phyloP scores from a whole-genome alignment of 2,797 vertebrate genomes.

The Lepilemur septentrionalis region DNA sequence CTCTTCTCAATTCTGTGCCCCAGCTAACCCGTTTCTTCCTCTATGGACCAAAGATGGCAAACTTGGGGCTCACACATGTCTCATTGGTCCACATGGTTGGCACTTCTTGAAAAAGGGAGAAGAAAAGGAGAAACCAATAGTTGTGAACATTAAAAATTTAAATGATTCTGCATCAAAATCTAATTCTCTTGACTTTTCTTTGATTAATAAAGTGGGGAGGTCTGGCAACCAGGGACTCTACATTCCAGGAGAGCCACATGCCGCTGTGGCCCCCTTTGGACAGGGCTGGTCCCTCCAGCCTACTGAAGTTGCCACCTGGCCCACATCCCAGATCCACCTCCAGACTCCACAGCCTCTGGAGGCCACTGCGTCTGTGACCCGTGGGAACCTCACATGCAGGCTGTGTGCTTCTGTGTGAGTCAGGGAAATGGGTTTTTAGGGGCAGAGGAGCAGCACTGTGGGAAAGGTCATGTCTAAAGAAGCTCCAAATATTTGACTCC shows the following conservation, averaged over 20 bases:
- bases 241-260: neutral
- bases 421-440: neutral
- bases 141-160: neutral
- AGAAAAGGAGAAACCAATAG: neutral
- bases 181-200: neutral
- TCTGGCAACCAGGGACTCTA: neutral
- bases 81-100: neutral
- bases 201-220: neutral
- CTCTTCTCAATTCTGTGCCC: neutral
- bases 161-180: neutral
- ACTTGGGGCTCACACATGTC: neutral
- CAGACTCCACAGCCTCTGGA: neutral
- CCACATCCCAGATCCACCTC: no score
- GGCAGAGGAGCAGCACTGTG: neutral
- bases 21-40: neutral
- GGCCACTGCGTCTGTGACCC: neutral
- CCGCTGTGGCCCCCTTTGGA: neutral
- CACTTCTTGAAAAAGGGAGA: neutral
- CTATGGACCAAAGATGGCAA: neutral
- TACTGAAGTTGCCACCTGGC: neutral
- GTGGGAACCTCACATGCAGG: neutral
- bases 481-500: neutral
- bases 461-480: neutral
- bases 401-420: neutral
- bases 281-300: fast-evolving